Evolutionary conservation across 2,888 invertebrate genomes (phyloP), one percentile per base, ranked within the genome.

Genomic region (Arrhopalites spinosus): DNA sequence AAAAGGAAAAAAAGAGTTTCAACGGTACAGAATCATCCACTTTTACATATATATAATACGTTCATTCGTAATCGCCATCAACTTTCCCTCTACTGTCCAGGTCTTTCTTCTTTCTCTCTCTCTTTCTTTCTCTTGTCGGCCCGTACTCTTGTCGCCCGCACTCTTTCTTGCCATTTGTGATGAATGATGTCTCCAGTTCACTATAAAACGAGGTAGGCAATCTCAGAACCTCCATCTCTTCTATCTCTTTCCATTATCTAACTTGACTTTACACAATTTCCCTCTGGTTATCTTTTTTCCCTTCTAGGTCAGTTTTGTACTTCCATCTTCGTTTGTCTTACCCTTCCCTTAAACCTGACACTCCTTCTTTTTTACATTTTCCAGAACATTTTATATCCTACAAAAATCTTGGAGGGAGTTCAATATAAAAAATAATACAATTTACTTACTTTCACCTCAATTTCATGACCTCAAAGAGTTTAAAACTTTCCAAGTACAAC

Each of bases 181-280:
- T 59, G 59, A 59, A 59, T 59, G 59, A 59, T 59, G 59, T 59
- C 59, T 59, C 59, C 25, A 59, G 59, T 59, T 59, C 25, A 59
- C 59, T 59, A 59, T 59, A 59, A 59, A 59, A 23, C 59, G 23
- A 20, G 25, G 27, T 0, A 7, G 13, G 1, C 59, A 59, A 20
- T 25, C n/a, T 15, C 15, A 11, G 2, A 8, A 1, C n/a, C 8
- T 23, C 53, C 25, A 59, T 59, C 59, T 59, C 8, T 27, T 59
- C 25, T 27, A 59, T 59, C n/a, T n/a, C n/a, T 59, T 25, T 59
- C 59, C 25, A 25, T 25, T 27, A 27, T 59, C 59, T 59, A 25
- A 59, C 59, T 59, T 59, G 59, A 59, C 59, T 59, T n/a, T 59
- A 2, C 59, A 5, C 59, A 25, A 25, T 7, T 59, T 59, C 25